Conservation (phyloP, 2,797 vertebrate genomes). For the Lophotriccus pileatus region DNA sequence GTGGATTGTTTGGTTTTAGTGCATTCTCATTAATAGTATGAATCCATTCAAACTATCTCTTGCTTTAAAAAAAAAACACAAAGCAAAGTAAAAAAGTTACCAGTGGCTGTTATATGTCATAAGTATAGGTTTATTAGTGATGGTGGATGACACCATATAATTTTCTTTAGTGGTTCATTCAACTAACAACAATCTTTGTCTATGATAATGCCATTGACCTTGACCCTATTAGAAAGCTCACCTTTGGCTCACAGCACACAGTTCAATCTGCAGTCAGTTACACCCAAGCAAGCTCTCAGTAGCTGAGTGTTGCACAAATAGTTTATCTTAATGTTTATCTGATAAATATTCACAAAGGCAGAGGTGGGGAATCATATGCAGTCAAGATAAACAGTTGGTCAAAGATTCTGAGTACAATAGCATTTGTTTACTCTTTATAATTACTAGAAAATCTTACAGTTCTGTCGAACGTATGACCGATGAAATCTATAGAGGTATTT, state of each 20-base stretch:
- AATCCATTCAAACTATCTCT: not conserved
- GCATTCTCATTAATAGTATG: not conserved
- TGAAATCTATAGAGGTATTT: conserved; percentile 33
- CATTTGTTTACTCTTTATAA: conserved; percentile 18
- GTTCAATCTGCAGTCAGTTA: not conserved
- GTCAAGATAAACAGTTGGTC: not conserved
- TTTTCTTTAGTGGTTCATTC: not conserved
- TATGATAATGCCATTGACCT: not conserved
- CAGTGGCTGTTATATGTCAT: not conserved
- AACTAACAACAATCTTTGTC: not conserved
- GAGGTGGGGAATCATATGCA: not conserved
- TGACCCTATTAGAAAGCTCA: not conserved
- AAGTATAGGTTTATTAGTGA: not conserved
- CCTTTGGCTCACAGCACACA: not conserved
- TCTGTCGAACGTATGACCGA: not conserved
- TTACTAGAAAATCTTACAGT: not conserved
- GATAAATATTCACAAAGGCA: conserved; percentile 17
- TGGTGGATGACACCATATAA: not conserved
- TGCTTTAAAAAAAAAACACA: not conserved
- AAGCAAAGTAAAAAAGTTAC: not conserved
- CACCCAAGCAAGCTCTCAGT: not conserved
- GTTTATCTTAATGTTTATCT: conserved; percentile 9
- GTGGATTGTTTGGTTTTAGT: not conserved
- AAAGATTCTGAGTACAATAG: not conserved
- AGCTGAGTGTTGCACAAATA: not conserved